Conservation (phyloP, 2,797 vertebrate genomes). For the Falco peregrinus region DNA sequence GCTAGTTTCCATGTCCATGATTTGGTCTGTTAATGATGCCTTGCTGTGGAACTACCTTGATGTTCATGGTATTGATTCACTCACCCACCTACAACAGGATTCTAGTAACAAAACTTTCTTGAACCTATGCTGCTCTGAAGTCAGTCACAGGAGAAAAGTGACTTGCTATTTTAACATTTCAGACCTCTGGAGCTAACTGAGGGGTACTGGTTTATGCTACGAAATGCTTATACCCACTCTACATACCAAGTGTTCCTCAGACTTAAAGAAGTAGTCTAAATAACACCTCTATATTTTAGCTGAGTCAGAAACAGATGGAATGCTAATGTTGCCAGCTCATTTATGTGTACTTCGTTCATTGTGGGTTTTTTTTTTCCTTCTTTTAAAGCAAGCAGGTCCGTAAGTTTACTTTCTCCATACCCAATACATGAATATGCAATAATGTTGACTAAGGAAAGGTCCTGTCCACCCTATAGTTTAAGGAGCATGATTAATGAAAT, state of each 20-base stretch:
- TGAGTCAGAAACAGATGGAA: not conserved
- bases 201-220: not conserved
- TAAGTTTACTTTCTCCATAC: not conserved
- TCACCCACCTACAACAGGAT: not conserved
- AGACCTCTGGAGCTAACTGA: not conserved
- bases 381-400: not conserved
- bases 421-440: not conserved
- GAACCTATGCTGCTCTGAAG: not conserved
- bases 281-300: not conserved
- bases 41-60: not conserved
- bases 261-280: not conserved
- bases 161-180: not conserved
- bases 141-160: not conserved
- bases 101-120: not conserved
- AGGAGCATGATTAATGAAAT: slow-evolving; percentile 4
- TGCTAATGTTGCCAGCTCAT: not conserved
- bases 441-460: not conserved
- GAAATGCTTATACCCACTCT: not conserved
- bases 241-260: not conserved
- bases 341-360: not conserved
- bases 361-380: rapidly evolving
- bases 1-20: rapidly evolving
- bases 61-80: not conserved
- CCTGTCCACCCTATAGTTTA: slow-evolving; percentile 30
- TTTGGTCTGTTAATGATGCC: not conserved